Percentiles rank a stretch among this genome's conserved stretches.
These are phyloP conservation scores for Leptinotarsa texana DNA, from an alignment of 1,140 invertebrate species.

Conservation along the genomic window DNA sequence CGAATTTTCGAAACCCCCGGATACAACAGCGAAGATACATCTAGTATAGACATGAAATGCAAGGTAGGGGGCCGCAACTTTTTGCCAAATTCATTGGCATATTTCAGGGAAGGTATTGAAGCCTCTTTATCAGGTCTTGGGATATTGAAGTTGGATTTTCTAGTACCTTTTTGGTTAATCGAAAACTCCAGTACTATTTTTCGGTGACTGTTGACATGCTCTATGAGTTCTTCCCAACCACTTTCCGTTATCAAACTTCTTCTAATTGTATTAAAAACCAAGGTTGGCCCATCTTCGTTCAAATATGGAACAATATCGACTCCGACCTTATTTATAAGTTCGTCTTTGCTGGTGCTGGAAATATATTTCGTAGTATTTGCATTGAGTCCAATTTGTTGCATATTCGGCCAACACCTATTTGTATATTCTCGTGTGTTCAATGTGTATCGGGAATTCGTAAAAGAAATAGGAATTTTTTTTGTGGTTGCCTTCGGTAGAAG, in stretches of 20 bases:
- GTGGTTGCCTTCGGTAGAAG: constrained; percentile 32
- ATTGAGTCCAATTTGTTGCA: constrained; percentile 32
- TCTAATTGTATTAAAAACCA: constrained; percentile 43
- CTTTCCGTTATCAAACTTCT: constrained; percentile 38
- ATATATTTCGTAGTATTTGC: constrained; percentile 38
- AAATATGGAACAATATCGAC: constrained; percentile 13
- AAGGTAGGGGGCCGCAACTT: constrained; percentile 20
- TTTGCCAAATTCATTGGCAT: neutral
- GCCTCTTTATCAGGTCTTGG: neutral
- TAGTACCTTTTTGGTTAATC: constrained; percentile 14
- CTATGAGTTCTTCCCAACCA: constrained; percentile 28
- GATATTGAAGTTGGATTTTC: too few species aligned
- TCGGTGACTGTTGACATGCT: constrained; percentile 35
- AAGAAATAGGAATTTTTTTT: constrained; percentile 18
- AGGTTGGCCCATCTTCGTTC: constrained; percentile 27
- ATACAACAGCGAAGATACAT: constrained; percentile 44
- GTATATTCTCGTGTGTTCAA: constrained; percentile 10
- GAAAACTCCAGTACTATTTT: constrained; percentile 44
- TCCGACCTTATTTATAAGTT: constrained; percentile 31
- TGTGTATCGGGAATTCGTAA: constrained; percentile 29
- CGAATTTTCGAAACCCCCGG: constrained; percentile 45
- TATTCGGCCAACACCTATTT: constrained; percentile 41
- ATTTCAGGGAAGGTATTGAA: neutral
- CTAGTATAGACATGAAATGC: constrained; percentile 46
- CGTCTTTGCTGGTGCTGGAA: constrained; percentile 28